Evolutionary conservation across 2,797 vertebrate species (phyloP).

Genomic region (Pterois miles): DNA sequence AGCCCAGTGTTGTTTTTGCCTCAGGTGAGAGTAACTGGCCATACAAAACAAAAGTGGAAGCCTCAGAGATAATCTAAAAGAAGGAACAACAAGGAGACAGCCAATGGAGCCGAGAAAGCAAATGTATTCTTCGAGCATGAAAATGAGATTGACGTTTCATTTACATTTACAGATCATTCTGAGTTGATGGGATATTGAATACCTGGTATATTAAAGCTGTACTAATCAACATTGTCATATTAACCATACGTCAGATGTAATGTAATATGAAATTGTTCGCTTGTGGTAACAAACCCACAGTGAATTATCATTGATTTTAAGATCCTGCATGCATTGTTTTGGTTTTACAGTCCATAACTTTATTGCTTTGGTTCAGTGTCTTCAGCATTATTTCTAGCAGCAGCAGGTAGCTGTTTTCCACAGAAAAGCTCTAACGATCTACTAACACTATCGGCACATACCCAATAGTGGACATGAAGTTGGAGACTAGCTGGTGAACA

Average conservation of each 20-base stretch:
- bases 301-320: not conserved
- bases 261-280: not conserved
- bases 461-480: not conserved
- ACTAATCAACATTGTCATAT: not conserved
- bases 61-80: slow-evolving; percentile 22
- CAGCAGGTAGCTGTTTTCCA: not conserved
- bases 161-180: not conserved
- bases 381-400: not conserved
- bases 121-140: not conserved
- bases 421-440: not conserved
- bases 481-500: not conserved
- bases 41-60: slow-evolving; percentile 18
- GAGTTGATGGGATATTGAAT: not conserved
- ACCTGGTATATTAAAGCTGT: not conserved
- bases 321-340: not conserved
- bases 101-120: slow-evolving; percentile 11
- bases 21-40: slow-evolving; percentile 41
- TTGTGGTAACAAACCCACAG: not conserved
- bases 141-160: not conserved
- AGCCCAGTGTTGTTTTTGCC: slow-evolving; percentile 22
- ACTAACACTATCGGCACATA: not conserved
- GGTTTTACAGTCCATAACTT: not conserved
- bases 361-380: not conserved
- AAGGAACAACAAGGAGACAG: not conserved
- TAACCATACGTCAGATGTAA: not conserved